Conservation (phyloP, 1,140 invertebrate species). For the Sesamia nonagrioides region DNA sequence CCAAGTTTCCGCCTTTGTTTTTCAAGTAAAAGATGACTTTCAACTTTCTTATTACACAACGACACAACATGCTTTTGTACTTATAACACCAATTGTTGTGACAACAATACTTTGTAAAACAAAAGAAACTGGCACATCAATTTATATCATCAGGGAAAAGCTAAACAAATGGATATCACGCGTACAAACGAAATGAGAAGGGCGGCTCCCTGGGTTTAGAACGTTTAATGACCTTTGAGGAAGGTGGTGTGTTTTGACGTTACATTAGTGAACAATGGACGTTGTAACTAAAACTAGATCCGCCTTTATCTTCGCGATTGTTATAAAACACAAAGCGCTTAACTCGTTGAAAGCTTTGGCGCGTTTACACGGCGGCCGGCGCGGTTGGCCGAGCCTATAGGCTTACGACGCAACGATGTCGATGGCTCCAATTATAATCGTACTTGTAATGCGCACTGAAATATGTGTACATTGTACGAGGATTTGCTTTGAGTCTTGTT, state of each 20-base stretch:
- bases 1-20: not conserved
- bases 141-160: conserved; percentile 62
- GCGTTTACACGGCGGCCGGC: conserved; percentile 57
- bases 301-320: conserved; percentile 79
- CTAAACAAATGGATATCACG: conserved; percentile 51
- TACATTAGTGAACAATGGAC: conserved; percentile 81
- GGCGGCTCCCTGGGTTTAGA: conserved; percentile 67
- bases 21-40: conserved; percentile 24
- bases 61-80: conserved; percentile 37
- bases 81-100: conserved; percentile 39
- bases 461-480: conserved; percentile 22
- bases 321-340: conserved; percentile 78
- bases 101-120: conserved; percentile 40
- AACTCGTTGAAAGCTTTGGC: conserved; percentile 78
- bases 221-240: conserved; percentile 75
- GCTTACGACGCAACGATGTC: conserved; percentile 30
- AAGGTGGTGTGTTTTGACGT: conserved; percentile 67
- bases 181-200: conserved; percentile 72
- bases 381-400: not conserved
- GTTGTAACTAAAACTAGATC: conserved; percentile 75
- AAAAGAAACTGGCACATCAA: conserved; percentile 48
- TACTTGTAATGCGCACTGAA: conserved; percentile 17
- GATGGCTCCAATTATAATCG: conserved; percentile 28
- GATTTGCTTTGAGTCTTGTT: conserved; percentile 10
- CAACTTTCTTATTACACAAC: conserved; percentile 33